Conservation (phyloP, 2,888 invertebrate genomes). For the Baccha elongata region DNA sequence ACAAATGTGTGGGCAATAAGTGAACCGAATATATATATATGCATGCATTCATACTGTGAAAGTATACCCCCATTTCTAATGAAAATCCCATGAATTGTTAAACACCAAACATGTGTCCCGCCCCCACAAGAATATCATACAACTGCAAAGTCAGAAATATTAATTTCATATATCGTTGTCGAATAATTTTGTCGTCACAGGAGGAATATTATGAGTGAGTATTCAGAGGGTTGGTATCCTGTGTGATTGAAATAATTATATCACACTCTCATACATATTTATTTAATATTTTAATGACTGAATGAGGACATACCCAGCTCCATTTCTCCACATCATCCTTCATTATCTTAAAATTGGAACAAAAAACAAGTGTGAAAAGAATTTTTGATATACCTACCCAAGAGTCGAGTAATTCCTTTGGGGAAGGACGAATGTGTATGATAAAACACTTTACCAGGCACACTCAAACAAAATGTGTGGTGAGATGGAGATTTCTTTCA, state of each 20-base stretch:
- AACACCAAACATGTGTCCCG: constrained; percentile 12
- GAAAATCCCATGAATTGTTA: constrained; percentile 61
- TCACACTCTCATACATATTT: constrained; percentile 23
- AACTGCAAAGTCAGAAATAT: constrained; percentile 38
- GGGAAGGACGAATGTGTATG: constrained; percentile 22
- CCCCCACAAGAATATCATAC: not conserved
- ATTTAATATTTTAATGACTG: constrained; percentile 55
- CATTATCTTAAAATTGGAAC: constrained; percentile 45
- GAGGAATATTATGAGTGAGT: constrained; percentile 1
- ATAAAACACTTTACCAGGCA: constrained; percentile 35
- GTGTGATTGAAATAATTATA: constrained; percentile 61
- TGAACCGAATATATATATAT: too few relatives aligned
- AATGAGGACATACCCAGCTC: constrained; percentile 9
- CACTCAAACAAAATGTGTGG: not conserved
- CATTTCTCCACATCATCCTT: constrained; percentile 3
- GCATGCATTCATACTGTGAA: too few relatives aligned
- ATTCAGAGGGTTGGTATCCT: constrained; percentile 3
- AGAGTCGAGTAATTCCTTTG: constrained; percentile 5
- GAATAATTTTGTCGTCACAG: constrained; percentile 34
- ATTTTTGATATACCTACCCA: constrained; percentile 20
- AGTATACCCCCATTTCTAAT: constrained; percentile 43
- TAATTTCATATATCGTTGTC: constrained; percentile 59
- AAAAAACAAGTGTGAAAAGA: constrained; percentile 26
- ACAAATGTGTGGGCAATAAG: constrained; percentile 50
- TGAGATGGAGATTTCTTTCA: not conserved